Evolutionary conservation across 92 coral and sea anemone genomes (phyloP).

Genomic region (Epizoanthus illoricatus): DNA sequence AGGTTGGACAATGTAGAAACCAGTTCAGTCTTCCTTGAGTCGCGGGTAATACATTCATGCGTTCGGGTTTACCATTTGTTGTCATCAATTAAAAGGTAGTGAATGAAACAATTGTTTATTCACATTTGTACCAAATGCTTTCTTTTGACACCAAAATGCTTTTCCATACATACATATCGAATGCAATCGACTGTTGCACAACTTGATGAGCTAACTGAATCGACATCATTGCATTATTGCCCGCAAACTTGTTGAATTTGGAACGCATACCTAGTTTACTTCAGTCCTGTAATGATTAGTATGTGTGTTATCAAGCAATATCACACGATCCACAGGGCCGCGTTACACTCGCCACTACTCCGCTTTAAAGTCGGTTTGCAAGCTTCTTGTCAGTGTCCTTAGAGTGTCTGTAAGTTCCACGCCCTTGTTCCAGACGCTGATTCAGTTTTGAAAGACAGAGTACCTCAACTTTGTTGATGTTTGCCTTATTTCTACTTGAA

Average conservation of each 20-base stretch:
- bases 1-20: not conserved
- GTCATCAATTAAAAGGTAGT: not conserved
- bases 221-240: not conserved
- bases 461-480: not conserved
- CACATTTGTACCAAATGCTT: not conserved
- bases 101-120: constrained; percentile 4
- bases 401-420: constrained; percentile 41
- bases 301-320: constrained; percentile 15
- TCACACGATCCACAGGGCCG: constrained; percentile 5
- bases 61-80: not conserved
- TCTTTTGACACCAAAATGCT: not conserved
- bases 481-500: not conserved
- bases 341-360: not conserved
- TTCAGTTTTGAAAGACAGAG: not conserved
- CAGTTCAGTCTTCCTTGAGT: not conserved
- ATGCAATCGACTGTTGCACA: not conserved
- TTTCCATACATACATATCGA: not conserved
- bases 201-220: not conserved
- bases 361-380: not conserved
- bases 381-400: constrained; percentile 3
- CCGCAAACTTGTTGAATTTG: not conserved
- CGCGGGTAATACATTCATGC: too few species aligned
- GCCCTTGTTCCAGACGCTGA: not conserved
- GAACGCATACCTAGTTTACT: not conserved
- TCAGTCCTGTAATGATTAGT: constrained; percentile 1